Evolutionary conservation across 1,140 invertebrate species (phyloP).

Genomic region (Aphaenogaster floridana): DNA sequence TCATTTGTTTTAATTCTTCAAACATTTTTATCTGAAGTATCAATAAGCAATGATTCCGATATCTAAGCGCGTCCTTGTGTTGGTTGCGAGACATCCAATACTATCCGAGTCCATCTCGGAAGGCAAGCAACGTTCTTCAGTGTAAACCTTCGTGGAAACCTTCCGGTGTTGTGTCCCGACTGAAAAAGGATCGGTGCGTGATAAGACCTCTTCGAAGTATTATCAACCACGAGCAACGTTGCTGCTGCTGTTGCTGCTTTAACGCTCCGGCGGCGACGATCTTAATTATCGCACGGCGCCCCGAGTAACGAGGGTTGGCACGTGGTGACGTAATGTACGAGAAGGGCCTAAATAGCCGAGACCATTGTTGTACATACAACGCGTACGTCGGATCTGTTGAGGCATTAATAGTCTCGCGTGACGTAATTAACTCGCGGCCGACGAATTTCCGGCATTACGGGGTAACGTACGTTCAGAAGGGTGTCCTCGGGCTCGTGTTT

Average conservation of each 20-base stretch:
- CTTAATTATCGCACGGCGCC: constrained; percentile 81
- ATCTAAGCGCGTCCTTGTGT: background rate
- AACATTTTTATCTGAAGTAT: background rate
- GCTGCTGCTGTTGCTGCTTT: background rate
- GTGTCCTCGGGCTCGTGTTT: constrained; percentile 16
- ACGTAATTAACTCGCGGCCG: constrained; percentile 81
- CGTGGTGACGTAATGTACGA: constrained; percentile 76
- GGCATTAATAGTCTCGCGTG: constrained; percentile 81
- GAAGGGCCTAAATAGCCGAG: constrained; percentile 77
- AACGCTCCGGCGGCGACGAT: constrained; percentile 58
- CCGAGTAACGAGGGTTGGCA: constrained; percentile 80
- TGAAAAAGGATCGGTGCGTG: background rate
- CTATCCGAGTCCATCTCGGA: background rate
- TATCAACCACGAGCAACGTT: constrained; percentile 16
- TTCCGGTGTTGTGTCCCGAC: background rate
- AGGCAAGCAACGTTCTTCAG: background rate
- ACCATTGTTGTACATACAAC: constrained; percentile 73
- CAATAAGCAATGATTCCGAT: background rate
- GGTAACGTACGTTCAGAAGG: constrained; percentile 62
- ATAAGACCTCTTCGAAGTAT: constrained; percentile 49
- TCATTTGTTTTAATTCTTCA: background rate
- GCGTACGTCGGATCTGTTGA: constrained; percentile 65
- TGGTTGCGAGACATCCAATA: background rate
- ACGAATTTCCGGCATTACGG: constrained; percentile 78
- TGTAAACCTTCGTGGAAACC: constrained; percentile 18